Evolutionary conservation across 1,140 invertebrate genomes (phyloP), one percentile per base, ranked within the genome.

Genomic region (Aphidius gifuensis): DNA sequence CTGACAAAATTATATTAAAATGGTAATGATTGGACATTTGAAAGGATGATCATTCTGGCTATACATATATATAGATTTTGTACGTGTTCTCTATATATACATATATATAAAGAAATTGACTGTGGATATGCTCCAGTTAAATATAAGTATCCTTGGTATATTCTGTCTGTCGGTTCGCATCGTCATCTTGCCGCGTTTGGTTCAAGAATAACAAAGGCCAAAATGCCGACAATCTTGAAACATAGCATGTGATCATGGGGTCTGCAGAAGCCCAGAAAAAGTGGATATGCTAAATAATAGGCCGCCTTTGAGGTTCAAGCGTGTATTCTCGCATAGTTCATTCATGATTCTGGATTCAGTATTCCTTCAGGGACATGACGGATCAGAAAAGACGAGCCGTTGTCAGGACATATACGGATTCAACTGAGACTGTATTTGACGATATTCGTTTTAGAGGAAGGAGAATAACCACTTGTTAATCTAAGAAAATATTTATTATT

Each of bases 271-370:
- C 58, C 23, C 23, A 64, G 71, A 77, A 74, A 80, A 77, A 78
- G 74, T 73, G 72, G 73, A 77, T 79, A 80, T 76, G 76, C 75
- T 74, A 80, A 81, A 80, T 81, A 79, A 80, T 77, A 80, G 76
- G 76, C 69, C 61, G 59, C 53, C 64, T 65, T 64, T 62, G 58
- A 42, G 48, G 56, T 50, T 49, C 47, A 51, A 9, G 58, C 66
- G 66, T 65, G 69, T 64, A 61, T 68, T 51, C 65, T 62, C 66
- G 70, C 72, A 76, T 69, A 71, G 71, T 69, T 74, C 73, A 72
- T 75, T 77, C 76, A 78, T 74, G 68, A 73, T 67, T 76, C 68
- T 59, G 64, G 69, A 69, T 73, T 72, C 68, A 61, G 65, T 64
- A 66, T 66, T 68, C 69, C 64, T 67, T 72, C 60, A 64, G 63